Evolutionary conservation across 2,113 vertebrate species (phyloP), one percentile per base, ranked within the genome.

Genomic region (Periophthalmus modestus): DNA sequence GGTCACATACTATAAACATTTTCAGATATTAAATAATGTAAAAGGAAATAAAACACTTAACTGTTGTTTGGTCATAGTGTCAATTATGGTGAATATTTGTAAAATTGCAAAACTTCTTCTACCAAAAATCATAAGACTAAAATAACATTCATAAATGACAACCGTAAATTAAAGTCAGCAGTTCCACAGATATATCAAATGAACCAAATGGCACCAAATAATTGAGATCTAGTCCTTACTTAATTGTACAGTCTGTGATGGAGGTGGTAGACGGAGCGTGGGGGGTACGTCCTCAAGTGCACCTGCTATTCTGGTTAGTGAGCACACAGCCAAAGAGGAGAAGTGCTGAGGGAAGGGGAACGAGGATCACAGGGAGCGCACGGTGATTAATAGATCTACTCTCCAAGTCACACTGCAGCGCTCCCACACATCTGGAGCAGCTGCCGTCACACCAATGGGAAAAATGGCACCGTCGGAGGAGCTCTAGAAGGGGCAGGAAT

Each of bases 261-360:
- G 15, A 47, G 11, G n/a, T 16, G 39, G 34, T 23, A 68, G 16
- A 68, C 23, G 21, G 21, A 18, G 62, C 13, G 24, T 13, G 57
- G 62, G 62, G 34, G 52, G 52, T 55, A 9, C 62, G 62, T 65
- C 62, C 62, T 65, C 62, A 43, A 65, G 62, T 65, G 33, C 62
- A 65, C 62, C 62, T 65, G 62, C 62, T 65, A 65, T 65, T 65
- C 62, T 65, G 33, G 62, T 65, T 65, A 39, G 62, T 21, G 62
- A 39, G 62, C 19, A 43, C 9, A 34, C 62, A 65, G 62, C 62
- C 34, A 65, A 34, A n/a, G 62, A 34, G 2, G 59, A 65, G 62
- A 65, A 65, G 34, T 65, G 62, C 62, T 65, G 62, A 65, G 62
- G 62, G 62, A 65, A 65, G 62, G 28, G 62, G 34, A 65, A 65